phyloP scores from a whole-genome alignment of 1,140 invertebrate species.

The Aporrectodea caliginosa region DNA sequence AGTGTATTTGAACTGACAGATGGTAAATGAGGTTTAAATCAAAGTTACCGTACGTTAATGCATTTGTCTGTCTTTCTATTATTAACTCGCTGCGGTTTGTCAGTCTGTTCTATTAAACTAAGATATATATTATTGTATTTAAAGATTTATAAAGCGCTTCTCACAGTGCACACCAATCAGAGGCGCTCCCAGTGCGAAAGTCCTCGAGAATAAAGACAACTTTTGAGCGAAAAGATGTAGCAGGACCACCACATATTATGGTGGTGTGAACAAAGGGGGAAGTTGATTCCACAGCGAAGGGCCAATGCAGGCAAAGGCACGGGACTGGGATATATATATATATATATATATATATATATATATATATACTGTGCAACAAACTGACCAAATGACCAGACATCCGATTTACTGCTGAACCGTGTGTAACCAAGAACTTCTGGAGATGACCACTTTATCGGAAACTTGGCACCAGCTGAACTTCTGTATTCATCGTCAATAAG shows the following conservation, averaged over 20 bases:
- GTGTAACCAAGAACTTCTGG: constrained; percentile 94
- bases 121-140: no score
- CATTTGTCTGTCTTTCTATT: background rate
- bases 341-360: background rate
- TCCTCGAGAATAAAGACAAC: no score
- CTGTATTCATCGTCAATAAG: constrained; percentile 94
- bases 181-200: no score
- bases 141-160: no score
- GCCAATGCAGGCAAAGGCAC: no score
- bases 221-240: no score
- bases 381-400: constrained; percentile 93
- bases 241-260: no score
- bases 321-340: no score
- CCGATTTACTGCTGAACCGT: constrained; percentile 90
- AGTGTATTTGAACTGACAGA: background rate
- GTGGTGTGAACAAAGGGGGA: no score
- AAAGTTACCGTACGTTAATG: constrained; percentile 7
- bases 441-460: constrained; percentile 95
- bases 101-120: no score
- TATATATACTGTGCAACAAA: background rate
- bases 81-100: background rate
- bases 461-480: constrained; percentile 90
- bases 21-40: background rate
- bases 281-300: no score
- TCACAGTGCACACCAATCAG: no score